phyloP scores from a whole-genome alignment of 92 coral and sea anemone species.

The Scolanthus callimorphus region DNA sequence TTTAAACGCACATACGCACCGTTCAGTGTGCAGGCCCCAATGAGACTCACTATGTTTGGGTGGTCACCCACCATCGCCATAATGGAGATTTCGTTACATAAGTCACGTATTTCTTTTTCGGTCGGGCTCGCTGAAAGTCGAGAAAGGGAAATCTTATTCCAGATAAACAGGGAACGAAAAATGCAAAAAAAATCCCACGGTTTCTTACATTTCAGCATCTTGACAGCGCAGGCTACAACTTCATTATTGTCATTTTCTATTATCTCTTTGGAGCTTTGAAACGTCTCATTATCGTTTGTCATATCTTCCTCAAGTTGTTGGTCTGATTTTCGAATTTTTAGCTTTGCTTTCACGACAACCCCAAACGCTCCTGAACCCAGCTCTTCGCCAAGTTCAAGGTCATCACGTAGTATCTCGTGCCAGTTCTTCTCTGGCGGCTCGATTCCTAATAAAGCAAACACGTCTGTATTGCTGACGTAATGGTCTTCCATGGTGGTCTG shows the following conservation, averaged over 20 bases:
- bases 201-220: conserved; percentile 44
- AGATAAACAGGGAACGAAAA: too few species aligned
- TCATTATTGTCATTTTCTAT: conserved; percentile 4
- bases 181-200: too few species aligned
- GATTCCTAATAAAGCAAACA: conserved; percentile 15
- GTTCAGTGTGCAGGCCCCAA: too few species aligned
- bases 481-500: conserved; percentile 15
- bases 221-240: conserved; percentile 26
- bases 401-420: conserved; percentile 39
- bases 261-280: not conserved
- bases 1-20: too few species aligned
- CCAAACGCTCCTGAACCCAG: conserved; percentile 44
- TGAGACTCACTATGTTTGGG: too few species aligned
- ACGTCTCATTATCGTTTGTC: not conserved
- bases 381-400: conserved; percentile 10
- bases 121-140: too few species aligned
- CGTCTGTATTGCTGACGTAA: not conserved
- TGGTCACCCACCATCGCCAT: too few species aligned
- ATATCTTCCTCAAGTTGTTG: not conserved
- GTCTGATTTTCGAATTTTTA: not conserved
- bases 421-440: conserved; percentile 3
- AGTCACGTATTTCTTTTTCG: too few species aligned
- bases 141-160: too few species aligned
- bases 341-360: conserved; percentile 18
- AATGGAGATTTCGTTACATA: too few species aligned